Conservation (phyloP, 2,888 invertebrate genomes). For the Bedellia somnulentella region DNA sequence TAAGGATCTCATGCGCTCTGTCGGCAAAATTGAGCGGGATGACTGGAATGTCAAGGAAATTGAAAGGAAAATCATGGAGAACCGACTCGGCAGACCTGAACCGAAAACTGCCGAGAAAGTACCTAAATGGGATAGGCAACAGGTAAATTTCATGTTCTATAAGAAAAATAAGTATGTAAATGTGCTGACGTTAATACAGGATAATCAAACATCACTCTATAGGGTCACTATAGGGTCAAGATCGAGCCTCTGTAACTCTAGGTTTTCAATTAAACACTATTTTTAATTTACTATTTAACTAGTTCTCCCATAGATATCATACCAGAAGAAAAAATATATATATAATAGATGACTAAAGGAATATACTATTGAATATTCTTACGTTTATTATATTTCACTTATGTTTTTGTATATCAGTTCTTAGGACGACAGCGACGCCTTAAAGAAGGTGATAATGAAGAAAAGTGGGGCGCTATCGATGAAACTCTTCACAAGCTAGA, state of each 20-base stretch:
- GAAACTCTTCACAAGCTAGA: conserved; percentile 38
- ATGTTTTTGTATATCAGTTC: conserved; percentile 20
- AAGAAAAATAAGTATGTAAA: no score
- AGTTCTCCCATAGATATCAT: no score
- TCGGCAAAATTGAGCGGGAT: conserved; percentile 84
- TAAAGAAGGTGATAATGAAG: conserved; percentile 37
- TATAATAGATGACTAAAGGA: no score
- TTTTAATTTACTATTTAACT: no score
- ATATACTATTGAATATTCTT: no score
- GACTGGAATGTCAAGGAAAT: conserved; percentile 93
- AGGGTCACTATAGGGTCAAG: no score
- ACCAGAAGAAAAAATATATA: no score
- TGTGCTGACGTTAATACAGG: no score
- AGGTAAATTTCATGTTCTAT: conserved; percentile 49
- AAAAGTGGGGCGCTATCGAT: conserved; percentile 46
- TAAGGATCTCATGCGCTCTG: conserved; percentile 82
- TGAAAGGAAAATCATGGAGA: conserved; percentile 84
- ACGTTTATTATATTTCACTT: no score
- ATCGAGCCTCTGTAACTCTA: no score
- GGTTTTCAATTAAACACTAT: no score
- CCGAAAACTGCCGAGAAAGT: conserved; percentile 72
- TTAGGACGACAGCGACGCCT: conserved; percentile 36
- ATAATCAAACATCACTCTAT: no score
- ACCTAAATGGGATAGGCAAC: conserved; percentile 89
- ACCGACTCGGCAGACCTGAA: conserved; percentile 66